Evolutionary conservation across 2,113 vertebrate genomes (phyloP).

Genomic region (Elanoides forficatus): DNA sequence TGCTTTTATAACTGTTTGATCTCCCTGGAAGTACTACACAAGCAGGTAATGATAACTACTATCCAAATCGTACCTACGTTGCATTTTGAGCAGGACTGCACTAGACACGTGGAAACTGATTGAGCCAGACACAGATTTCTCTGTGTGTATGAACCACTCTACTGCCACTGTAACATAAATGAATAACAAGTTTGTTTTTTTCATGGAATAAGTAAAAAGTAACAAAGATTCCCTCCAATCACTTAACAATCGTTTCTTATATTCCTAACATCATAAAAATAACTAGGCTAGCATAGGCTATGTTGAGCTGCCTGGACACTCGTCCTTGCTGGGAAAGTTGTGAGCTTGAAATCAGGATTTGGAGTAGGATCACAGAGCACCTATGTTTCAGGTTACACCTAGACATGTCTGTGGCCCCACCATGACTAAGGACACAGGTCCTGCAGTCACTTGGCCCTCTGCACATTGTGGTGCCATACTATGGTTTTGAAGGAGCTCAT

Average conservation of each 20-base stretch:
- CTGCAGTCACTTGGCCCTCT: not conserved
- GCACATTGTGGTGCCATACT: not conserved
- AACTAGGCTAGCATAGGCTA: not conserved
- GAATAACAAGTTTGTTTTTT: not conserved
- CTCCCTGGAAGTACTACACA: slow-evolving; percentile 46
- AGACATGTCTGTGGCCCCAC: not conserved
- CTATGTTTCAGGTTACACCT: not conserved
- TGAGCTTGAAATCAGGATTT: not conserved
- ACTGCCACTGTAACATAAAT: not conserved
- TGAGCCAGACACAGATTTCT: not conserved
- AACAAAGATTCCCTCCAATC: not conserved
- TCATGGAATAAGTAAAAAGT: not conserved
- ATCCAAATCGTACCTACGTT: not conserved
- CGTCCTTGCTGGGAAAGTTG: not conserved
- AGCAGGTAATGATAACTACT: slow-evolving; percentile 52
- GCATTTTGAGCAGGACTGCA: not conserved
- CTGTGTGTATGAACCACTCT: not conserved
- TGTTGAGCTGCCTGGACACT: not conserved
- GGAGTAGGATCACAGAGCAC: not conserved
- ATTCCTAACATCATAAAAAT: not conserved
- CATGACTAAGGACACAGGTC: not conserved
- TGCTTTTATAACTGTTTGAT: slow-evolving; percentile 31
- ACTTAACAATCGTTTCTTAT: not conserved
- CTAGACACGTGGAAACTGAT: not conserved
- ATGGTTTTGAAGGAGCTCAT: not conserved